Evolutionary conservation across 2,888 invertebrate genomes (phyloP).

Genomic region (Petrolisthes manimaculis): DNA sequence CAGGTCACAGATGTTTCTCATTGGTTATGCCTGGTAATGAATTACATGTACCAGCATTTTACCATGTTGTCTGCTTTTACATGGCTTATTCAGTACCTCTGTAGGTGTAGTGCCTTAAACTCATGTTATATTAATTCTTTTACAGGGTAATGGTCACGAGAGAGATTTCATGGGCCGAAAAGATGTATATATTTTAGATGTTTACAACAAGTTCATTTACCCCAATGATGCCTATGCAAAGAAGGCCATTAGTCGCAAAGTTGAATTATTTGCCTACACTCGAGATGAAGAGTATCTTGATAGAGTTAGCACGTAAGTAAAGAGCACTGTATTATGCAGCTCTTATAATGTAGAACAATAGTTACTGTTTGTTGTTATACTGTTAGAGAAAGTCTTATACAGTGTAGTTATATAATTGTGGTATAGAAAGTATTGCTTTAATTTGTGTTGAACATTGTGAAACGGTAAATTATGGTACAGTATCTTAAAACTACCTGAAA

Average conservation of each 20-base stretch:
- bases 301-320: conserved; percentile 76
- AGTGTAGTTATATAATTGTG: too few relatives aligned
- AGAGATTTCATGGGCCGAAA: conserved; percentile 80
- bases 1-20: too few relatives aligned
- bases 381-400: not conserved
- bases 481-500: too few relatives aligned
- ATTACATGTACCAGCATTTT: not conserved
- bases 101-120: too few relatives aligned
- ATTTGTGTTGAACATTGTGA: not conserved
- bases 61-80: not conserved
- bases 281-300: conserved; percentile 80
- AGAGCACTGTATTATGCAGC: not conserved
- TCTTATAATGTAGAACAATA: not conserved
- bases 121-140: conserved; percentile 18
- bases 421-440: too few relatives aligned
- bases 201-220: conserved; percentile 86
- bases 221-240: conserved; percentile 83
- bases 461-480: too few relatives aligned
- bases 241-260: conserved; percentile 78
- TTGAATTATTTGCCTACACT: conserved; percentile 77
- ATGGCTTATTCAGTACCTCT: not conserved
- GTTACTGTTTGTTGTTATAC: not conserved
- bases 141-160: conserved; percentile 88
- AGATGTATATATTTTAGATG: conserved; percentile 87
- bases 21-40: too few relatives aligned